Evolutionary conservation across 2,113 vertebrate species (phyloP).

Genomic region (Psilopogon haemacephalus): DNA sequence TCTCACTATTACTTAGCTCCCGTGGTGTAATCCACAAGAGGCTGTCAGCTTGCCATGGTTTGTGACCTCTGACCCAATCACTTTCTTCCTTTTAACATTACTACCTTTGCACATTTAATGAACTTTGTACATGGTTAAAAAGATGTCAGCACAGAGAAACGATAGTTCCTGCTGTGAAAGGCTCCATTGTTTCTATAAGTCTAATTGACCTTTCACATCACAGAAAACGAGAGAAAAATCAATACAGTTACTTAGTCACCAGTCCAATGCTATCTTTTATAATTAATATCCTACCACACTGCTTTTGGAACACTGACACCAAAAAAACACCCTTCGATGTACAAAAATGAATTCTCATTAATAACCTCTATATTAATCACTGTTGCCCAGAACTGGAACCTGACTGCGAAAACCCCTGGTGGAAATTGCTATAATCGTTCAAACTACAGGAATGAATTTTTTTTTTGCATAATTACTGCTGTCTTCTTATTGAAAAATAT

Average conservation of each 20-base stretch:
- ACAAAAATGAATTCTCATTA: constrained; percentile 96
- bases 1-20: constrained; percentile 74
- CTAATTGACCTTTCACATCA: constrained; percentile 84
- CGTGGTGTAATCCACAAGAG: constrained; percentile 49
- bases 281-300: constrained; percentile 83
- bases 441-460: constrained; percentile 93
- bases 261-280: constrained; percentile 71
- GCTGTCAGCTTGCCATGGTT: constrained; percentile 65
- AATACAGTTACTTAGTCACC: constrained; percentile 78
- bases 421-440: constrained; percentile 99
- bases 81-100: constrained; percentile 68
- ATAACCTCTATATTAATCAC: constrained; percentile 97
- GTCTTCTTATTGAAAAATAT: constrained; percentile 97
- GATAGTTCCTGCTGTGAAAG: constrained; percentile 77
- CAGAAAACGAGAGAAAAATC: constrained; percentile 78
- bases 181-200: constrained; percentile 78
- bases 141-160: constrained; percentile 73
- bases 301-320: constrained; percentile 78
- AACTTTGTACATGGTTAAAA: constrained; percentile 78
- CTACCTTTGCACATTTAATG: constrained; percentile 77
- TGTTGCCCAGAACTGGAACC: constrained; percentile 93
- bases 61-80: constrained; percentile 72
- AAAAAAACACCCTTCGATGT: constrained; percentile 85
- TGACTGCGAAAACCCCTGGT: constrained; percentile 96
- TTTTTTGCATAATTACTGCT: constrained; percentile 93